Percentiles rank a stretch among this genome's conserved stretches.
Conservation (phyloP, 1,140 invertebrate species). For the Cotesia glomerata region DNA sequence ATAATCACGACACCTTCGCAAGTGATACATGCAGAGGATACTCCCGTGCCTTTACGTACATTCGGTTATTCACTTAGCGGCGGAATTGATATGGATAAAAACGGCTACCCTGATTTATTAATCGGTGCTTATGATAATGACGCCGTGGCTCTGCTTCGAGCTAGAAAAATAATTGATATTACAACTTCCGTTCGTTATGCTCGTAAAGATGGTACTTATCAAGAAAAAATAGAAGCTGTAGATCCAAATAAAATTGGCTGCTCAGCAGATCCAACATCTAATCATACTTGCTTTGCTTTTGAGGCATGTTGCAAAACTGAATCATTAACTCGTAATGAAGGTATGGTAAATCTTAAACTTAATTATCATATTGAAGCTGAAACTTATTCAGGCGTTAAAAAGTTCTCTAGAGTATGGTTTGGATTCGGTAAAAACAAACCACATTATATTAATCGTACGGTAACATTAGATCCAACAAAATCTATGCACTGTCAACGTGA, state of each 20-base stretch:
- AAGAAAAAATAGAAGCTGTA: slow-evolving; percentile 75
- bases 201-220: slow-evolving; percentile 46
- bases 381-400: slow-evolving; percentile 76
- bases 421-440: slow-evolving; percentile 58
- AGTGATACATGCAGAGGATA: slow-evolving; percentile 67
- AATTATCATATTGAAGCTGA: slow-evolving; percentile 85
- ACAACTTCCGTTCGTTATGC: slow-evolving; percentile 62
- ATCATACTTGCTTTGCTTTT: slow-evolving; percentile 87
- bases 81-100: slow-evolving; percentile 87
- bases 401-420: slow-evolving; percentile 84
- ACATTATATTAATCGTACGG: slow-evolving; percentile 68
- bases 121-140: slow-evolving; percentile 87
- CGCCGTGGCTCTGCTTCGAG: slow-evolving; percentile 74
- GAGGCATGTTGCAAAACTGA: slow-evolving; percentile 84
- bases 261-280: slow-evolving; percentile 67
- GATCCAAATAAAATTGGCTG: slow-evolving; percentile 82
- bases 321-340: slow-evolving; percentile 67
- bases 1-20: slow-evolving; percentile 78
- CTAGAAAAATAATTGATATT: slow-evolving; percentile 87
- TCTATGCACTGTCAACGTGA: slow-evolving; percentile 73
- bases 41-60: slow-evolving; percentile 68
- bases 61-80: slow-evolving; percentile 91
- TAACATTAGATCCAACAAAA: slow-evolving; percentile 65
- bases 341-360: slow-evolving; percentile 65
- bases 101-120: slow-evolving; percentile 91